Base-by-base conservation (phyloP, 1,140 invertebrate genomes). In the Aphaenogaster rudis region DNA sequence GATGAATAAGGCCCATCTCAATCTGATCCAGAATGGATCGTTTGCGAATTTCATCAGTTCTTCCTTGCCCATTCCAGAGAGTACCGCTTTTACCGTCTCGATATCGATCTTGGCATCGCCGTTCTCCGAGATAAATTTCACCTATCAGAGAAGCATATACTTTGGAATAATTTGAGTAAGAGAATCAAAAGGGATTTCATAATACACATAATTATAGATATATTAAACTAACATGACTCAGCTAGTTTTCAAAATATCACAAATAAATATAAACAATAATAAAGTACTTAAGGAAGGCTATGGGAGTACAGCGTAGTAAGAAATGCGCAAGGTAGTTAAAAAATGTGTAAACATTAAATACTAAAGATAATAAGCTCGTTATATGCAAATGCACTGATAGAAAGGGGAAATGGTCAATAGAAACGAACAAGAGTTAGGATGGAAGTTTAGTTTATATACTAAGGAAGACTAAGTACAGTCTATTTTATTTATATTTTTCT, bases 31-130 rank as follows among this genome's bases (percentile, higher is more conserved):
- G 93, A 98, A 99, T 48, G 98, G 98, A 95, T 99, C 98, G 92
- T 98, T 98, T 0, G 98, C 98, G 92, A 97, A 98, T 94, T 98
- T 98, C 97, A 99, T 97, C 67, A 99, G 94, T 93, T 99, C n/a
- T 21, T 21, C n/a, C n/a, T 21, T 21, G n/a, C n/a, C n/a, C n/a
- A 21, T 21, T 21, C n/a, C n/a, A 21, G n/a, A 21, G n/a, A 21
- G n/a, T 21, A 21, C n/a, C n/a, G n/a, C n/a, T 21, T 21, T 21
- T 21, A 21, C n/a, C n/a, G n/a, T 21, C n/a, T 21, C n/a, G n/a
- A 21, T 21, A 21, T 21, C n/a, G n/a, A 21, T 21, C n/a, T 21
- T 21, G n/a, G n/a, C n/a, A 21, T 21, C 98, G 1, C 98, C 98
- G 96, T 98, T 98, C 90, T 97, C 96, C 39, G 96, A 95, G 50